These are phyloP conservation scores for Neolamprologus ventralis DNA, from an alignment of 2,113 vertebrate species.

Conservation along the genomic window DNA sequence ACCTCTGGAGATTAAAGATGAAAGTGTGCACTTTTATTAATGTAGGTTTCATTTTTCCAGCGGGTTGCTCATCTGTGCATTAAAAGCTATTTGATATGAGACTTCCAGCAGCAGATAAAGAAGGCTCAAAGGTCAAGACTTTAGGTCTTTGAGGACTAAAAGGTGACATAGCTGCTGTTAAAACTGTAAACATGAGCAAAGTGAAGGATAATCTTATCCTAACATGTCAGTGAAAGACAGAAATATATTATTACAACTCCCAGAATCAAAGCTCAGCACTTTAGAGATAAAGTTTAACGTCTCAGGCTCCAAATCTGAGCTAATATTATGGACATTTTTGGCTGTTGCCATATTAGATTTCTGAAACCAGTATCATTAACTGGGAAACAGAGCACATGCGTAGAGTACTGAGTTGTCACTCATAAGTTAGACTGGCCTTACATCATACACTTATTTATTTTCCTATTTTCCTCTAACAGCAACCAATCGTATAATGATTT, in stretches of 20 bases:
- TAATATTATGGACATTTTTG: not conserved
- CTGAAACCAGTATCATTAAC: not conserved
- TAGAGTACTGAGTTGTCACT: not conserved
- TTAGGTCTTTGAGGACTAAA: not conserved
- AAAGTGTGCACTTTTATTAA: not conserved
- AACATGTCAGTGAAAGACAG: not conserved
- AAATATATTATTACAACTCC: not conserved
- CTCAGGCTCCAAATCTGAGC: not conserved
- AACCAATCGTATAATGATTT: not conserved
- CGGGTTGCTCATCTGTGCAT: not conserved
- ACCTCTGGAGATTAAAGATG: not conserved
- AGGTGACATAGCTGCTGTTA: not conserved
- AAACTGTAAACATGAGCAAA: not conserved
- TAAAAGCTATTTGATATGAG: not conserved
- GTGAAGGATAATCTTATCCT: not conserved
- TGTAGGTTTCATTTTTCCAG: not conserved
- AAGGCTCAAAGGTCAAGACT: not conserved
- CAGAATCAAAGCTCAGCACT: not conserved
- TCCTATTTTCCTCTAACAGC: not conserved
- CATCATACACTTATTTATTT: not conserved
- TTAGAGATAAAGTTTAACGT: not conserved
- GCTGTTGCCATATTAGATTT: not conserved
- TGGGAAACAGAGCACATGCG: not conserved
- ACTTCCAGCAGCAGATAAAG: not conserved
- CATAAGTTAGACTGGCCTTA: not conserved